Base-by-base conservation (phyloP, 2,888 invertebrate species). In the Clivina fossor region DNA sequence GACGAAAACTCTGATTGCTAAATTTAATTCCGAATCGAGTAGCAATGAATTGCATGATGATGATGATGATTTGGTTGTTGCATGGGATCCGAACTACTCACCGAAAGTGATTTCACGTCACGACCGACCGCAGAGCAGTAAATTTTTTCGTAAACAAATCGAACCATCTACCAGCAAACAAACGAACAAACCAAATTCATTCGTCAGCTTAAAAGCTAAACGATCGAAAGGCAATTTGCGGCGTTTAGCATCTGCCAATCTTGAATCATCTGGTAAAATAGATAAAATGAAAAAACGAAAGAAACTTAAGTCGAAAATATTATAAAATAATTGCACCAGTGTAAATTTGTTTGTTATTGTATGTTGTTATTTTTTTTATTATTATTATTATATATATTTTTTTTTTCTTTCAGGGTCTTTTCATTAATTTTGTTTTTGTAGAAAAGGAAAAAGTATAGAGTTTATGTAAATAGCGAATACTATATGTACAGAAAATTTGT, bases 1-100 rank as follows among this genome's bases (percentile, higher is more conserved):
- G 40, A 69, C 70, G n/a, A 73, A 72, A 60, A 68, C 68, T 22
- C 64, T 72, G 49, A 69, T 72, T 26, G 71, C 73, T 0, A 73
- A 71, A 53, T 72, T 54, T 32, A 26, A 35, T 18, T 50, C 38
- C 44, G 46, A 55, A 28, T 28, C 38, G 1, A 46, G 35, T 16
- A 33, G 37, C 9, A 19, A 37, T 20, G 46, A 54, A 35, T 24
- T 22, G 2, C 20, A 46, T n/a, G 46, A 54, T 37, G 54, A 54
- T 46, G 68, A 71, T 11, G 72, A 73, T 38, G 70, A 68, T 59
- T 61, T 72, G 51, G 67, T 72, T 16, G 71, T 71, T 4, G 64
- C 71, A 1, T 73, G 73, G 74, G 67, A 69, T 30, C 62, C 65
- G 13, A 61, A 63, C 13, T 47, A 20, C 15, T 40, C 47, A 2